These are phyloP conservation scores for Tenebrosternarchus preto DNA, from an alignment of 2,113 vertebrate genomes.

Conservation along the genomic window DNA sequence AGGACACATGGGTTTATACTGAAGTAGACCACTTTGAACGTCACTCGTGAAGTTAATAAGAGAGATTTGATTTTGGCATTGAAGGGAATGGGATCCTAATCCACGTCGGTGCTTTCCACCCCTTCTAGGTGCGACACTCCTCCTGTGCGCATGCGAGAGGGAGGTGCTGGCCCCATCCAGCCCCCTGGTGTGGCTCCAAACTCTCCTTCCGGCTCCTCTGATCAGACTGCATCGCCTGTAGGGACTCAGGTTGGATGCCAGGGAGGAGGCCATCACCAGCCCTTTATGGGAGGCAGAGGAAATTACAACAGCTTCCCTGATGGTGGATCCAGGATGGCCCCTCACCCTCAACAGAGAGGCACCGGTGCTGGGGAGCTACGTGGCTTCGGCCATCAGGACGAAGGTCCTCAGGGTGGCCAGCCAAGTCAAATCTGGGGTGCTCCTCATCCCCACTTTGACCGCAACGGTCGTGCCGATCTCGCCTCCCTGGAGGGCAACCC, in stretches of 20 bases:
- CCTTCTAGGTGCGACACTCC: constrained; percentile 83
- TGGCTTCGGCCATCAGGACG: constrained; percentile 72
- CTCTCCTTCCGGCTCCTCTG: constrained; percentile 69
- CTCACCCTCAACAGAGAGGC: constrained; percentile 73
- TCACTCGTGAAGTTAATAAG: too few relatives aligned
- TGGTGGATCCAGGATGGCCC: constrained; percentile 72
- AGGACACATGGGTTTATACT: too few relatives aligned
- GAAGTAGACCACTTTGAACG: too few relatives aligned
- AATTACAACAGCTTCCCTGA: constrained; percentile 81
- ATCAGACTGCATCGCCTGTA: constrained; percentile 73
- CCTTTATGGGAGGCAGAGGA: constrained; percentile 77
- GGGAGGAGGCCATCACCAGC: constrained; percentile 68
- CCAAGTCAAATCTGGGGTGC: constrained; percentile 75
- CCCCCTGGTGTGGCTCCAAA: constrained; percentile 59
- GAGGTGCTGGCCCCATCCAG: constrained; percentile 69
- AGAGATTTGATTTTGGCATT: too few relatives aligned
- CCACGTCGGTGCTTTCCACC: neutral
- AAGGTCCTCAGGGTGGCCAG: constrained; percentile 65
- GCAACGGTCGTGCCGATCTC: constrained; percentile 73
- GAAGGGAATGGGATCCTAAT: too few relatives aligned
- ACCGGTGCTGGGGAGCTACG: constrained; percentile 63
- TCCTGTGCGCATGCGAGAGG: constrained; percentile 77
- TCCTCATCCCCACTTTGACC: constrained; percentile 74
- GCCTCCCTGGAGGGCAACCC: constrained; percentile 66
- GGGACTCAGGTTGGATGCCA: constrained; percentile 63